Percentiles rank a stretch among this genome's conserved stretches.
Conservation (phyloP, 1,140 invertebrate species). For the Bombus cullumanus region DNA sequence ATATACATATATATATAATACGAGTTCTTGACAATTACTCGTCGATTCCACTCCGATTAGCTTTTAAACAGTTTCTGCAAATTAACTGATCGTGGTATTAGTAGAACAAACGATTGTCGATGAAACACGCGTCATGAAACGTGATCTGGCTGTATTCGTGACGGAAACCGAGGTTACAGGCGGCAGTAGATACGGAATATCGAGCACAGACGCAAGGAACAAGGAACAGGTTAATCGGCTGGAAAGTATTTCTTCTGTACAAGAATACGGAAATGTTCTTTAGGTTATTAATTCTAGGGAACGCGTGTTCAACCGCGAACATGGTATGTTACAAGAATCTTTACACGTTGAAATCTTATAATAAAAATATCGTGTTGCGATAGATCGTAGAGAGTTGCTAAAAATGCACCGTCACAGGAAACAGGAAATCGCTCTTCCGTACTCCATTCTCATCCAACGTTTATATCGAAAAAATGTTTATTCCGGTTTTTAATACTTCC, state of each 20-base stretch:
- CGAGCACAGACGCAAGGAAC: background rate
- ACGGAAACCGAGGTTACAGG: background rate
- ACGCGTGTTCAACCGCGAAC: background rate
- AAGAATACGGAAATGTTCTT: background rate
- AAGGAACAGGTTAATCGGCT: conserved; percentile 3
- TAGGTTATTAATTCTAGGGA: background rate
- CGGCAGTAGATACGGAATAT: background rate
- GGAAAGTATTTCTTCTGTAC: conserved; percentile 2
- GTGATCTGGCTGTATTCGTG: background rate
- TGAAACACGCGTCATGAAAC: conserved; percentile 24
- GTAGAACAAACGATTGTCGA: conserved; percentile 1
- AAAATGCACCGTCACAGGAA: no score
- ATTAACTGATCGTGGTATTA: background rate
- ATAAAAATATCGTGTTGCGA: no score
- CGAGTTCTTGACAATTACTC: background rate
- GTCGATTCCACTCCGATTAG: background rate
- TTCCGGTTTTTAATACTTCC: no score
- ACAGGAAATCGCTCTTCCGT: no score
- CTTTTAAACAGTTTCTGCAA: background rate
- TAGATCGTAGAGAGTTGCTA: no score
- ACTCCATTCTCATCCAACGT: no score
- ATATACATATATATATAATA: no score
- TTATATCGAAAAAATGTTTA: no score
- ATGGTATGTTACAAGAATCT: background rate
- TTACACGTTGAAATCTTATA: background rate